Conservation (phyloP, 1,140 invertebrate genomes). For the Drosophila sp. region DNA sequence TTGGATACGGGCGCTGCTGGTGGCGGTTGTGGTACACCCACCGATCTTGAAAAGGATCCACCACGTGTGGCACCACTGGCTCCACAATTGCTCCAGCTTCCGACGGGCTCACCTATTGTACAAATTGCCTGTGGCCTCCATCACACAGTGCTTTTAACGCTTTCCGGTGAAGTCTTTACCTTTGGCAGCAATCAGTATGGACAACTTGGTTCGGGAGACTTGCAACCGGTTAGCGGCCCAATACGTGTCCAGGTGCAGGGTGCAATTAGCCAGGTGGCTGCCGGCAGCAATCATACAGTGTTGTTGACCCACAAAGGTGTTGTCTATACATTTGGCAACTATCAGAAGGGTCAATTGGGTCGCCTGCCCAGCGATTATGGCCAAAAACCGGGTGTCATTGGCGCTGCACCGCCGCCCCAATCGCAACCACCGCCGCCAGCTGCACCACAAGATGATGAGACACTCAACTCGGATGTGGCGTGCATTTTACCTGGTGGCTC, state of each 20-base stretch:
- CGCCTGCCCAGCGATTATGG: slow-evolving; percentile 85
- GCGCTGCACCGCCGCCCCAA: slow-evolving; percentile 11
- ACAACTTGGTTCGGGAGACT: slow-evolving; percentile 95
- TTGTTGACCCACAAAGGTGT: slow-evolving; percentile 95
- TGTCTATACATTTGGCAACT: slow-evolving; percentile 96
- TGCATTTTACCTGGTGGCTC: slow-evolving; percentile 56
- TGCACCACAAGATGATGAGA: slow-evolving; percentile 34
- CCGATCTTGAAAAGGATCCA: slow-evolving; percentile 88
- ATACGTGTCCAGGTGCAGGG: slow-evolving; percentile 90
- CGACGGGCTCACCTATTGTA: slow-evolving; percentile 89
- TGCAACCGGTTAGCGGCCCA: slow-evolving; percentile 90
- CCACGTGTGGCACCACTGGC: slow-evolving; percentile 89
- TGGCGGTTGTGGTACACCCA: slow-evolving; percentile 78
- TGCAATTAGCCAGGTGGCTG: slow-evolving; percentile 90
- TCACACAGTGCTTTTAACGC: slow-evolving; percentile 90
- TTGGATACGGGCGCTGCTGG: slow-evolving; percentile 70
- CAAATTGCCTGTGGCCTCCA: slow-evolving; percentile 96
- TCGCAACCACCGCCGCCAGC: slow-evolving; percentile 65
- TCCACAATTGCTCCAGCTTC: slow-evolving; percentile 90
- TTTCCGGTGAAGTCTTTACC: slow-evolving; percentile 90
- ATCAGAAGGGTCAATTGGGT: slow-evolving; percentile 97
- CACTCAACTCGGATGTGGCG: slow-evolving; percentile 26
- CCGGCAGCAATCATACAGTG: slow-evolving; percentile 97
- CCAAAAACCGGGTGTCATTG: slow-evolving; percentile 63
- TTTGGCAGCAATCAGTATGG: slow-evolving; percentile 98